Conservation (phyloP, 1,140 invertebrate genomes). For the Cyrtorhinus lividipennis region DNA sequence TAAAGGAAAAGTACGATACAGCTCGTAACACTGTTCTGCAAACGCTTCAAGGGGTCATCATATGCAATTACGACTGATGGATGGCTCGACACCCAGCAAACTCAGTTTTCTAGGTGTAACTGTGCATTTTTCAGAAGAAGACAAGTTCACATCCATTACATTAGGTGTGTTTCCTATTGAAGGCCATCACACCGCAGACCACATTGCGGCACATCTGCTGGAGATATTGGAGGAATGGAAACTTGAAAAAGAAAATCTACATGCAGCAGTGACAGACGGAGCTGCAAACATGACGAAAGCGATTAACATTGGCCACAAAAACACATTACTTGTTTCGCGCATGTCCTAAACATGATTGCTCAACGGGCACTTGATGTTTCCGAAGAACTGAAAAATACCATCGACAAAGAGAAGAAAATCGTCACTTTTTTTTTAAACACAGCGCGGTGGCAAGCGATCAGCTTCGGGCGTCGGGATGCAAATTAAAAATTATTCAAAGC, state of each 20-base stretch:
- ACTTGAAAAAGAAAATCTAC: conserved; percentile 18
- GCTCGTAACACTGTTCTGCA: too few species aligned
- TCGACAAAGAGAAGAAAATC: not conserved
- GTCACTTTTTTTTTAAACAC: not conserved
- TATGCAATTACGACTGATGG: too few species aligned
- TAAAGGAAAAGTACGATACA: too few species aligned
- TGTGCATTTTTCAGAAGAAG: too few species aligned
- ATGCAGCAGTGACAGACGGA: conserved; percentile 29
- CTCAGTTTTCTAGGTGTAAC: too few species aligned
- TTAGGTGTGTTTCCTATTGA: not conserved
- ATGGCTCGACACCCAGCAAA: too few species aligned
- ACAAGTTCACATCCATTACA: too few species aligned
- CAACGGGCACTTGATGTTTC: conserved; percentile 19
- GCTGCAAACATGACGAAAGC: conserved; percentile 30
- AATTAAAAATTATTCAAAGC: conserved; percentile 20
- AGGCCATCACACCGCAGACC: not conserved
- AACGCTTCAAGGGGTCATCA: too few species aligned
- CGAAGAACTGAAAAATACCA: not conserved
- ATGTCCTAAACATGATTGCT: conserved; percentile 31
- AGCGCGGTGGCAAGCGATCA: not conserved
- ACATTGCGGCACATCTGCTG: not conserved
- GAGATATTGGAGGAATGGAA: not conserved
- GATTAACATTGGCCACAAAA: conserved; percentile 27
- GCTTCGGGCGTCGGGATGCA: not conserved
- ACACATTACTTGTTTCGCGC: conserved; percentile 31